Conservation (phyloP, 2,888 invertebrate genomes). For the Tenodera sinensis region DNA sequence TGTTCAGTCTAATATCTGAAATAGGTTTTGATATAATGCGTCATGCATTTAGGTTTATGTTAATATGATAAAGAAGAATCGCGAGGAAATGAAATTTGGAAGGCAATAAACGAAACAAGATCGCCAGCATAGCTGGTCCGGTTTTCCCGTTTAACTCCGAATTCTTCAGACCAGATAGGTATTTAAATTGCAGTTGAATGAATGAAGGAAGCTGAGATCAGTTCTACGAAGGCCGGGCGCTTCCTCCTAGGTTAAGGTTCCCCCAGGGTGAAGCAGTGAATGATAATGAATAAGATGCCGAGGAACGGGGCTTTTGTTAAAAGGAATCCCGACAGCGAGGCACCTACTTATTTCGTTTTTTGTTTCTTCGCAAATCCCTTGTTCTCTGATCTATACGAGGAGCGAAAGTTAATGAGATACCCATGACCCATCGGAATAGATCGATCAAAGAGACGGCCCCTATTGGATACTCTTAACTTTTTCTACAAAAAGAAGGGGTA, state of each 20-base stretch:
- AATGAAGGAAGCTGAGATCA: neutral
- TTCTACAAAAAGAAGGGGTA: too few relatives aligned
- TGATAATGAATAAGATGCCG: neutral
- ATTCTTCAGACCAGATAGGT: neutral
- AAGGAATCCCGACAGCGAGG: neutral
- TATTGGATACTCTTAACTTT: too few relatives aligned
- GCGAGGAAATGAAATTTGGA: too few relatives aligned
- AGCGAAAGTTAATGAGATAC: neutral
- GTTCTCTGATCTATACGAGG: neutral
- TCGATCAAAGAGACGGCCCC: too few relatives aligned
- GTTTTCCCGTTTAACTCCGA: too few relatives aligned
- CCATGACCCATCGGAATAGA: neutral
- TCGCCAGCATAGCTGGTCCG: too few relatives aligned
- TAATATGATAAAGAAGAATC: too few relatives aligned
- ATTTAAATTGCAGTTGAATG: neutral
- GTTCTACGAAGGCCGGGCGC: neutral
- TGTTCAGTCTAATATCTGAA: too few relatives aligned
- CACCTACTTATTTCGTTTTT: neutral
- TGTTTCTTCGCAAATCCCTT: neutral
- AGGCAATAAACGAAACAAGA: too few relatives aligned
- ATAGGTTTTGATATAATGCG: too few relatives aligned
- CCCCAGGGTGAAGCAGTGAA: neutral
- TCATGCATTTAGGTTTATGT: too few relatives aligned
- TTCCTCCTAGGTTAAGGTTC: neutral
- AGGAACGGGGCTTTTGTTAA: neutral